Percentiles rank a stretch among this genome's conserved stretches.
These are phyloP conservation scores for Arremon brunneinucha DNA, from an alignment of 2,797 vertebrate genomes.

Conservation along the genomic window DNA sequence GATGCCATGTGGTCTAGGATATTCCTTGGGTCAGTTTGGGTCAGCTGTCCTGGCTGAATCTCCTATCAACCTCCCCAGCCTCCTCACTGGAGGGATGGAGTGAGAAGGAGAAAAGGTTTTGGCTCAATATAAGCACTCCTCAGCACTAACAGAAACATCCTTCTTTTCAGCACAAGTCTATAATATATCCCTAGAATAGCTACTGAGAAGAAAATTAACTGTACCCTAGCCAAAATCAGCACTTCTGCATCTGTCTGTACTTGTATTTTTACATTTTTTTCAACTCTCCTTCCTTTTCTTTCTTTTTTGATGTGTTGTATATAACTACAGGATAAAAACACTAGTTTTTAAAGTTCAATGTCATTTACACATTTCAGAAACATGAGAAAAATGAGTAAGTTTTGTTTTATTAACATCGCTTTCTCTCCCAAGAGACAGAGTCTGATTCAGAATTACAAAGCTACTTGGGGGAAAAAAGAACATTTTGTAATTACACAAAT, in stretches of 20 bases:
- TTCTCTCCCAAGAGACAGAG: neutral
- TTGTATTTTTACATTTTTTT: neutral
- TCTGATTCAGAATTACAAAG: neutral
- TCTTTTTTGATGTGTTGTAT: neutral
- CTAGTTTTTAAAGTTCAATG: neutral
- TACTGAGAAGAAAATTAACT: neutral
- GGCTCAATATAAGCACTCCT: neutral
- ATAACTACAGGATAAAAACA: neutral
- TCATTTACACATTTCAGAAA: neutral
- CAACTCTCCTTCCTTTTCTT: neutral
- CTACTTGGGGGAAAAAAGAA: neutral
- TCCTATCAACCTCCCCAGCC: neutral
- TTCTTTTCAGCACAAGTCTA: neutral
- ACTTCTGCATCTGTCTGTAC: neutral
- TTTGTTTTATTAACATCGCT: neutral
- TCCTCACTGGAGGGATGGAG: rapidly evolving
- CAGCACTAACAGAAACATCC: neutral
- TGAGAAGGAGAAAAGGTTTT: neutral
- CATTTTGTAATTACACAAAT: neutral
- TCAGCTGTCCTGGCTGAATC: neutral
- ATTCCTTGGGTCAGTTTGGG: neutral
- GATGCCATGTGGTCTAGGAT: neutral
- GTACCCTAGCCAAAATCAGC: neutral
- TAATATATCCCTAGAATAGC: neutral
- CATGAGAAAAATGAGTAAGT: neutral